Base-by-base conservation (phyloP, 2,797 vertebrate species). In the Notolepis coatsorum region DNA sequence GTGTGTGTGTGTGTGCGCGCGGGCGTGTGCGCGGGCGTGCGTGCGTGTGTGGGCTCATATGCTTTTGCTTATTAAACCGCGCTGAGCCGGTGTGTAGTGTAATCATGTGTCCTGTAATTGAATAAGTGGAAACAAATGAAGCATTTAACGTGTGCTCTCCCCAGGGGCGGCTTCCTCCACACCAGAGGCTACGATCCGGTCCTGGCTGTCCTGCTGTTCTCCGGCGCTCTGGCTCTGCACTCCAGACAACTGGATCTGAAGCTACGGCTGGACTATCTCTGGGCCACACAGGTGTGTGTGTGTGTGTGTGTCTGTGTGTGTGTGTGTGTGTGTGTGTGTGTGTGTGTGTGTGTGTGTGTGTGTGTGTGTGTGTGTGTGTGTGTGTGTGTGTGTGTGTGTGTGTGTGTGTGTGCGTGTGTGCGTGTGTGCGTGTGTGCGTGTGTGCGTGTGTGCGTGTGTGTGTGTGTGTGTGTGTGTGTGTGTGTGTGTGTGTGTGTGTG, bases 241-340 rank as follows among this genome's bases (percentile, higher is more conserved):
- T 97, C 95, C 48, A 93, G 97, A 69, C 97, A 99, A 72, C 93
- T 99, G 82, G 97, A 99, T 80, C 89, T 98, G 68, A 98, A 95
- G 80, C 91, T 98, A 74, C 93, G 97, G 61, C 92, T 99, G 51
- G 97, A 99, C 93, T 97, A 96, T 87, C 95, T 99, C 81, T 99
- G 97, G 97, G 95, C 95, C 2, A 93, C 94, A 46, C 97, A 97
- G 94, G 96, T 87, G 84, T 87, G 84, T 59, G 0, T 1, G 10
- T 30, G 4, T 45, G 17, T 23, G 31, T 47, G 41, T 18, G 45
- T 38, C 31, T 48, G 30, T 39, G 45, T 47, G 15, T 48, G 35
- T 38, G 20, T 52, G 49, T 33, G 30, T 35, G 28, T 33, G 30
- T 52, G 28, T 52, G 49, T 23, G 31, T 52, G 33, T 54, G 31